Evolutionary conservation across 2,113 vertebrate genomes (phyloP), one percentile per base, ranked within the genome.

Genomic region (Zapus hudsonius): DNA sequence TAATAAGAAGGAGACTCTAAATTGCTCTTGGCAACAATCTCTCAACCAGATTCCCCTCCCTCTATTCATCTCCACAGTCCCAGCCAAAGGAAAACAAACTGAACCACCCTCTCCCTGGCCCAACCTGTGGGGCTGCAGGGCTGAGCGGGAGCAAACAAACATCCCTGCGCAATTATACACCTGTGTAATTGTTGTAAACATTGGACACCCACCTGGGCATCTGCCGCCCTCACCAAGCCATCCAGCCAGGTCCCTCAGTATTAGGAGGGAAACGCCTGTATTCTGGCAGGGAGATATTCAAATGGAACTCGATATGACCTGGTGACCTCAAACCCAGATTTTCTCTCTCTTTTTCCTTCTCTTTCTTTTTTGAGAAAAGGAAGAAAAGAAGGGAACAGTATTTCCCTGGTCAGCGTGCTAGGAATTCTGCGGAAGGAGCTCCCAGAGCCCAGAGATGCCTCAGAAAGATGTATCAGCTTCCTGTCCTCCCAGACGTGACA

Each of bases 21-120:
- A 98, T 97, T 96, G 95, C 96, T 98, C 97, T 97, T 98, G 97
- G 98, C 98, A 98, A 96, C 92, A 96, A 90, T 97, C 97, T 95
- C 96, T 96, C 96, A 93, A 88, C 70, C 95, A 90, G 90, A 96
- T 97, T 95, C 97, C 98, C 98, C 98, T 98, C 98, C 99, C 98
- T 99, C 98, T 99, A 99, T 99, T 99, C 99, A 99, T 98, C 93
- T 97, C 97, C 64, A 90, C 96, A 97, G 97, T 95, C 90, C 96
- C 87, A 96, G 97, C 96, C 91, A 93, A 97, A 97, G 94, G 95
- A 98, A 98, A 98, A 98, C 95, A 98, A 98, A 97, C 95, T 0
- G 0, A 91, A 89, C 59, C 96, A 98, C 97, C 87, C 91, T 98
- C 97, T 98, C 97, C 94, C 98, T 97, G 98, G 98, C 98, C 98